These are phyloP conservation scores for Tachystola acroxantha DNA, from an alignment of 2,888 invertebrate species.

Conservation along the genomic window DNA sequence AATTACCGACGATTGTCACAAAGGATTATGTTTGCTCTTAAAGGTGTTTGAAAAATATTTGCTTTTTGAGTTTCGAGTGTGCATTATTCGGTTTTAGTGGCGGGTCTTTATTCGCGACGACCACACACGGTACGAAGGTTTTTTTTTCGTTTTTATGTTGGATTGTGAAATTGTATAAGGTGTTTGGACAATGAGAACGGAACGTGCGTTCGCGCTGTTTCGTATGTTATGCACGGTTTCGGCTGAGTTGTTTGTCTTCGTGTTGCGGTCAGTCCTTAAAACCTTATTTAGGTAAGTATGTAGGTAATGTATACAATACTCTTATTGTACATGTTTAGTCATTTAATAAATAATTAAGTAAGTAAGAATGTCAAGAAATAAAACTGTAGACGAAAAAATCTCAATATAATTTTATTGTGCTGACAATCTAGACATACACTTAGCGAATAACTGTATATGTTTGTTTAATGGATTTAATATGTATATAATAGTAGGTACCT, in stretches of 20 bases:
- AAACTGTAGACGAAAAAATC: too few species aligned
- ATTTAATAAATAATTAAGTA: background rate
- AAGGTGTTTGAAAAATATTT: constrained; percentile 76
- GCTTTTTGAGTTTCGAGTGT: constrained; percentile 60
- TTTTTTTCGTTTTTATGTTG: constrained; percentile 32
- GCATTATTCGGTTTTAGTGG: constrained; percentile 53
- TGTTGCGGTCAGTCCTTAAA: constrained; percentile 17
- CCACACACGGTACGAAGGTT: constrained; percentile 49
- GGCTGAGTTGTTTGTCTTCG: constrained; percentile 45
- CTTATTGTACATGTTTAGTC: background rate
- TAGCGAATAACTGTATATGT: too few species aligned
- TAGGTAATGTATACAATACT: background rate
- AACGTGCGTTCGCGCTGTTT: constrained; percentile 63
- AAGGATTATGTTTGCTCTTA: constrained; percentile 56
- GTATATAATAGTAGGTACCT: too few species aligned
- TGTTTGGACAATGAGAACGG: constrained; percentile 71
- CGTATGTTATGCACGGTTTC: constrained; percentile 66
- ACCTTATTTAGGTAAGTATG: constrained; percentile 6
- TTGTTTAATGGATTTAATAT: too few species aligned
- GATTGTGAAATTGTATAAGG: constrained; percentile 67
- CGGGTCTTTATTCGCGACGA: constrained; percentile 52
- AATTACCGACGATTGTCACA: constrained; percentile 64
- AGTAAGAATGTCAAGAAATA: background rate
- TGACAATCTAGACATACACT: too few species aligned
- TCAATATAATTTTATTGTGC: too few species aligned